Conservation (phyloP, 2,113 vertebrate genomes). For the Nycticebus coucang region DNA sequence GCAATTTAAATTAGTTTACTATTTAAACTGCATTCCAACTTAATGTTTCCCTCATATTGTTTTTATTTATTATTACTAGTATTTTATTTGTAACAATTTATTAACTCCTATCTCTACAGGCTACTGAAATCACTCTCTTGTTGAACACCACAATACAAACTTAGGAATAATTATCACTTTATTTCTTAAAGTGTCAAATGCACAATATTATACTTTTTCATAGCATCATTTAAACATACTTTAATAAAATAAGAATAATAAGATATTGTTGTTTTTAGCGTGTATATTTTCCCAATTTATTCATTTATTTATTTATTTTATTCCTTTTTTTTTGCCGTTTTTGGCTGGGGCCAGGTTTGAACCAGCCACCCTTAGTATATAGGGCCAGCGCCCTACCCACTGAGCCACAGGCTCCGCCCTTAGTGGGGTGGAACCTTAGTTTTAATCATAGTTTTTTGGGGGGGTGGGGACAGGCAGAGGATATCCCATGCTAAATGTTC, state of each 20-base stretch:
- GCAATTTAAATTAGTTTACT: too few species aligned
- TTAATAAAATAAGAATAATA: not conserved
- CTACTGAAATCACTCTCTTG: not conserved
- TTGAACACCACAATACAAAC: not conserved
- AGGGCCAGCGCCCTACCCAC: too few species aligned
- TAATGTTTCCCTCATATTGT: too few species aligned
- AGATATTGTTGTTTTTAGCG: not conserved
- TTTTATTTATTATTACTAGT: not conserved
- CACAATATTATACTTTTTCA: not conserved
- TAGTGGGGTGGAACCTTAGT: too few species aligned
- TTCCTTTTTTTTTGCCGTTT: too few species aligned
- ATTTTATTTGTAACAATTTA: not conserved
- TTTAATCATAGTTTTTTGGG: not conserved
- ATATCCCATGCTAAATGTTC: not conserved
- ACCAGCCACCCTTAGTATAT: too few species aligned
- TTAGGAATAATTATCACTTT: not conserved
- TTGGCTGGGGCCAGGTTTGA: too few species aligned
- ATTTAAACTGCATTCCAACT: too few species aligned
- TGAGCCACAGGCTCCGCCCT: too few species aligned
- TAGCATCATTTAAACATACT: not conserved
- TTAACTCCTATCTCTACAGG: not conserved
- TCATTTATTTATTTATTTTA: too few species aligned
- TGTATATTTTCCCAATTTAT: not conserved
- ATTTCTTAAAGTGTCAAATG: not conserved
- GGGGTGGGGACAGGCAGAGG: accelerated